phyloP scores from a whole-genome alignment of 2,113 vertebrate species.

The Callithrix jacchus region DNA sequence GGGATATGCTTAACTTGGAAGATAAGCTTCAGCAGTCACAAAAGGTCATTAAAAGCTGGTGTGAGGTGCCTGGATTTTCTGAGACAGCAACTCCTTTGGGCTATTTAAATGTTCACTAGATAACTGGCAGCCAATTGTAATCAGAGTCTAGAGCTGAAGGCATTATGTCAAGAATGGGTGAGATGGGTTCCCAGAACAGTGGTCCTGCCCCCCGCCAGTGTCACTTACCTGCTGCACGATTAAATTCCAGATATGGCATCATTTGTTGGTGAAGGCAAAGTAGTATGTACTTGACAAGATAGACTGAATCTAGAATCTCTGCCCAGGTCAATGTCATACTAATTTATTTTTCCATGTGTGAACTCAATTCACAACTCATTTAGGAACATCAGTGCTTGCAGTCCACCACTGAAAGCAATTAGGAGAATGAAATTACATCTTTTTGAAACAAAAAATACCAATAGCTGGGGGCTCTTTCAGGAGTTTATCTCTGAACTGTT shows the following conservation, averaged over 20 bases:
- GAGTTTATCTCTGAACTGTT: background rate
- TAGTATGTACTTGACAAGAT: background rate
- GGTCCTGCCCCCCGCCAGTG: background rate
- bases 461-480: background rate
- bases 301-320: constrained; percentile 20
- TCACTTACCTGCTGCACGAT: constrained; percentile 28
- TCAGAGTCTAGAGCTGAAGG: background rate
- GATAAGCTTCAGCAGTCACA: constrained; percentile 32
- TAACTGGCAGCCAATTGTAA: background rate
- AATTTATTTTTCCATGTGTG: constrained; percentile 26
- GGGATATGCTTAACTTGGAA: constrained; percentile 39
- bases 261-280: background rate
- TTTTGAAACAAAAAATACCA: background rate
- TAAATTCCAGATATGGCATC: constrained; percentile 36
- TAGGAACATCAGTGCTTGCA: background rate
- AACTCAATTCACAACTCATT: constrained; percentile 15
- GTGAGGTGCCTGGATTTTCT: background rate
- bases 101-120: background rate
- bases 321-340: background rate
- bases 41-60: constrained; percentile 37
- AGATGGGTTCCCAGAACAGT: background rate
- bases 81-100: background rate
- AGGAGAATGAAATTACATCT: background rate
- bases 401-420: background rate
- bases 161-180: background rate